phyloP scores from a whole-genome alignment of 2,888 invertebrate species.

The Gymnocheta viridis region DNA sequence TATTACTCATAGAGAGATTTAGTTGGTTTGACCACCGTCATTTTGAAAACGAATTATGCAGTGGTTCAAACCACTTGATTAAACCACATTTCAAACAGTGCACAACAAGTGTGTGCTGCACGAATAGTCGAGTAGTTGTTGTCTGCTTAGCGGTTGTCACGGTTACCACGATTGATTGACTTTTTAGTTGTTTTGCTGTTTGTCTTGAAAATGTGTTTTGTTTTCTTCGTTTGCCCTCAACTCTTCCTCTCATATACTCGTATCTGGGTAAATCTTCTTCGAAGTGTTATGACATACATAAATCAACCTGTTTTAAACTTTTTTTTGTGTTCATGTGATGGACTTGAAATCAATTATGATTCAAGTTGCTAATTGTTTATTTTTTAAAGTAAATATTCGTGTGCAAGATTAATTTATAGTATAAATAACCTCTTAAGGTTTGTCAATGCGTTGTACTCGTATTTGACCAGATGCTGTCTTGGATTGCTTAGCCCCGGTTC shows the following conservation, averaged over 20 bases:
- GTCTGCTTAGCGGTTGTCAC: too few relatives aligned
- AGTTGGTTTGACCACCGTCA: neutral
- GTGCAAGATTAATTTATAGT: neutral
- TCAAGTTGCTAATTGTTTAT: neutral
- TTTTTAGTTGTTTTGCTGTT: slow-evolving; percentile 9
- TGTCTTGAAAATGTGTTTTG: slow-evolving; percentile 7
- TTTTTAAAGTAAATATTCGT: neutral
- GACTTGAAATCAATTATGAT: slow-evolving; percentile 12
- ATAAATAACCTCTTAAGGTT: slow-evolving; percentile 20
- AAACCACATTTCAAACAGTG: slow-evolving; percentile 54
- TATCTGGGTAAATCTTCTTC: neutral
- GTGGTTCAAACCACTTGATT: slow-evolving; percentile 55
- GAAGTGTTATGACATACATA: slow-evolving; percentile 9
- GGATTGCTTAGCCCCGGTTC: too few relatives aligned
- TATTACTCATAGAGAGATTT: neutral
- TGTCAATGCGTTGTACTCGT: slow-evolving; percentile 4
- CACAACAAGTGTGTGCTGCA: slow-evolving; percentile 6
- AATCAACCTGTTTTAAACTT: slow-evolving; percentile 23
- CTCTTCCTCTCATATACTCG: neutral
- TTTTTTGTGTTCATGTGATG: neutral
- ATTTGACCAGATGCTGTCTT: slow-evolving; percentile 2
- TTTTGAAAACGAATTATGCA: slow-evolving; percentile 30
- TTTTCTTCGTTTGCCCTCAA: neutral
- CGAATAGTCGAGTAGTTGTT: neutral
- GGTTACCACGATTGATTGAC: slow-evolving; percentile 1